These are phyloP conservation scores for Chaetogeoica ovagalla DNA, from an alignment of 2,888 invertebrate species.

Conservation along the genomic window DNA sequence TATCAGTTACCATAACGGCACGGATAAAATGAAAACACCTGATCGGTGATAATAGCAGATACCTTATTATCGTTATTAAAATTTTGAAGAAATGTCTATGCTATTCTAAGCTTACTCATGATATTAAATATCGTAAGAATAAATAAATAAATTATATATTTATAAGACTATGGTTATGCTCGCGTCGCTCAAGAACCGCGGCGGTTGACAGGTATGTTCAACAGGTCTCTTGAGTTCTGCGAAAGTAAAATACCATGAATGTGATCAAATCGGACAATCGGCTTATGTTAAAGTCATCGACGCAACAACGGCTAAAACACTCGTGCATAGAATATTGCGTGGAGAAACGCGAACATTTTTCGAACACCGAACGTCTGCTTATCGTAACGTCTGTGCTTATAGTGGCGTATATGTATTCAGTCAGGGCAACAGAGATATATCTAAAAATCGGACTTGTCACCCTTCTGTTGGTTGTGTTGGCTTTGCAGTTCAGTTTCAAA, in stretches of 20 bases:
- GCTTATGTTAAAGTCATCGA: constrained; percentile 30
- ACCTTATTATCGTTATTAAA: too few relatives aligned
- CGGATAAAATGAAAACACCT: too few relatives aligned
- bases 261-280: constrained; percentile 5
- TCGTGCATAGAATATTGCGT: constrained; percentile 37
- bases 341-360: constrained; percentile 13
- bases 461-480: neutral
- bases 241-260: neutral
- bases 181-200: too few relatives aligned
- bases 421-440: neutral
- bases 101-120: too few relatives aligned
- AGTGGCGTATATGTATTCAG: neutral
- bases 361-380: neutral
- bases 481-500: constrained; percentile 18
- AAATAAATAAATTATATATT: too few relatives aligned
- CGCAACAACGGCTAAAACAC: constrained; percentile 18
- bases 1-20: too few relatives aligned
- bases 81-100: too few relatives aligned
- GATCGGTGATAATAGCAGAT: too few relatives aligned
- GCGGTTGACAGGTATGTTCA: too few relatives aligned
- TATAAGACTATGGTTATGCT: too few relatives aligned
- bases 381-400: neutral
- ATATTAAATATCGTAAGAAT: too few relatives aligned
- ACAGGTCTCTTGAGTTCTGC: neutral
- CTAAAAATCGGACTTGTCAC: neutral